A percentile compares a stretch with the other conserved stretches of the same genome.
Conservation (phyloP, 2,888 invertebrate species). For the Tinea semifulvella region DNA sequence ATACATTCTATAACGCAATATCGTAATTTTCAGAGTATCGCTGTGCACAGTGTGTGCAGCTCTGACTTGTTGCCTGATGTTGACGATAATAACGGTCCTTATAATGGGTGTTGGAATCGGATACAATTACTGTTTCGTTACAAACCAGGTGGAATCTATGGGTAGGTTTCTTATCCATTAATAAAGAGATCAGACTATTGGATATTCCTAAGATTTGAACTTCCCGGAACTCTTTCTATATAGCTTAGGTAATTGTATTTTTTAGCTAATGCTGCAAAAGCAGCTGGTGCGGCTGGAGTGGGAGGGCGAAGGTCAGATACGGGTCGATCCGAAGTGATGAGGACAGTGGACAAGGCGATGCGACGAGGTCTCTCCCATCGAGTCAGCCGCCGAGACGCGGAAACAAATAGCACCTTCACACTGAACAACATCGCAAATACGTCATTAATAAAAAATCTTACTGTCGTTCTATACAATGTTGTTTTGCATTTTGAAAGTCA, state of each 20-base stretch:
- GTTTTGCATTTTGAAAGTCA: too few species aligned
- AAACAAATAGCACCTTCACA: slow-evolving; percentile 13
- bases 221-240: too few species aligned
- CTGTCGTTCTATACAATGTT: neutral
- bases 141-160: slow-evolving; percentile 31
- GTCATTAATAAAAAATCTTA: neutral
- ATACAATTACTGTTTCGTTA: slow-evolving; percentile 41
- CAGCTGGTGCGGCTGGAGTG: slow-evolving; percentile 36
- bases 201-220: neutral
- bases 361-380: slow-evolving; percentile 34
- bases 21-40: slow-evolving; percentile 40
- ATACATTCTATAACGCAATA: neutral
- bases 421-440: neutral
- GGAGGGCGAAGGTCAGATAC: slow-evolving; percentile 30
- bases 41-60: slow-evolving; percentile 51
- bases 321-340: slow-evolving; percentile 26
- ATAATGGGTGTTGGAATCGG: slow-evolving; percentile 51
- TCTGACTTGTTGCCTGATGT: slow-evolving; percentile 43
- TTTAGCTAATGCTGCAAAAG: slow-evolving; percentile 28
- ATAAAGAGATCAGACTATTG: too few species aligned
- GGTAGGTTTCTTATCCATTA: too few species aligned
- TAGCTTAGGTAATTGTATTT: too few species aligned
- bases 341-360: slow-evolving; percentile 34
- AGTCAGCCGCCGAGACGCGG: slow-evolving; percentile 29
- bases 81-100: slow-evolving; percentile 40